A percentile compares a stretch with the other conserved stretches of the same genome.
phyloP scores from a whole-genome alignment of 2,888 invertebrate genomes.

The Iselma pallidipennis region DNA sequence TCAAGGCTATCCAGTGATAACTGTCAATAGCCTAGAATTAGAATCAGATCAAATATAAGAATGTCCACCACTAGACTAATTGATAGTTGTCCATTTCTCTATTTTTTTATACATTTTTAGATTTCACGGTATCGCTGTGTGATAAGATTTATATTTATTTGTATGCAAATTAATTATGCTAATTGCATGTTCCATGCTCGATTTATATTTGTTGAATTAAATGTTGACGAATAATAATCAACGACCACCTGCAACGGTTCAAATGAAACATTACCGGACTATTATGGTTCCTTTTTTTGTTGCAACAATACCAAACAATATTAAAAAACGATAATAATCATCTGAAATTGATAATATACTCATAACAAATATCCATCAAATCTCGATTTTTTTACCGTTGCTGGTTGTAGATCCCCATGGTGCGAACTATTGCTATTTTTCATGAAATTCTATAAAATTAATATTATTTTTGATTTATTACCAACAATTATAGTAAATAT shows the following conservation, averaged over 20 bases:
- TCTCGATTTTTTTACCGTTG: too few species aligned
- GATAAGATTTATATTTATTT: slow-evolving; percentile 38
- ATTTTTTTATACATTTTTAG: slow-evolving; percentile 7
- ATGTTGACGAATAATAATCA: slow-evolving; percentile 24
- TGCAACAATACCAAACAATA: too few species aligned
- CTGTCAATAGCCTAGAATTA: slow-evolving; percentile 17
- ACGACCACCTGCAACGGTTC: slow-evolving; percentile 15
- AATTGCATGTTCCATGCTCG: slow-evolving; percentile 6
- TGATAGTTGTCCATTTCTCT: neutral
- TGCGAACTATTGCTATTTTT: too few species aligned
- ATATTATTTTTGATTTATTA: neutral
- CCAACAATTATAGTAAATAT: neutral
- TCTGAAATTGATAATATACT: too few species aligned
- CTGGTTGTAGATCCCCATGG: too few species aligned
- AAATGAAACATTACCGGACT: slow-evolving; percentile 21
- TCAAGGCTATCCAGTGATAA: slow-evolving; percentile 13
- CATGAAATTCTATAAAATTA: neutral
- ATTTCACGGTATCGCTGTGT: slow-evolving; percentile 27
- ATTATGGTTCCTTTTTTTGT: too few species aligned
- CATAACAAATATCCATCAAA: too few species aligned
- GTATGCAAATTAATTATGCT: slow-evolving; percentile 43
- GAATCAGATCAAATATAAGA: slow-evolving; percentile 14
- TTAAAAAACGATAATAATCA: too few species aligned
- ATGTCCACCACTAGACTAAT: neutral
- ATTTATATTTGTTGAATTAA: slow-evolving; percentile 1